A percentile compares a stretch with the other conserved stretches of the same genome.
phyloP scores from a whole-genome alignment of 2,888 invertebrate genomes.

The Plagodis dolabraria region DNA sequence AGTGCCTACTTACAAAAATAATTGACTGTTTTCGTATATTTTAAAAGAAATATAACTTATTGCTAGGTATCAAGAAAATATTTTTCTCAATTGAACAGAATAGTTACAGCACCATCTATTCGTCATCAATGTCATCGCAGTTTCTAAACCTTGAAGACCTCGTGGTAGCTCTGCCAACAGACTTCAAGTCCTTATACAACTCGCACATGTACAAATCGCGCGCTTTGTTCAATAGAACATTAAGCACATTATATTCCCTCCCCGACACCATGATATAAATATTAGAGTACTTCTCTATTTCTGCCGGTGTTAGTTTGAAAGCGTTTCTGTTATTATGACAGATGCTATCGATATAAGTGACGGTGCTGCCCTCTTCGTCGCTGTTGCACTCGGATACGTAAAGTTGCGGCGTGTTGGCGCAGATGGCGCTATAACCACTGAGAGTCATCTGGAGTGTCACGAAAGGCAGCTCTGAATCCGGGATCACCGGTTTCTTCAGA shows the following conservation, averaged over 20 bases:
- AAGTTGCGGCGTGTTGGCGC: conserved; percentile 30
- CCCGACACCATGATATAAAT: conserved; percentile 48
- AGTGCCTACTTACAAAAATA: too few species aligned
- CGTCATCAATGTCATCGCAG: too few species aligned
- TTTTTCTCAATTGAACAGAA: background rate
- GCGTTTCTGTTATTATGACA: conserved; percentile 21
- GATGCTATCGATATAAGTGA: conserved; percentile 36
- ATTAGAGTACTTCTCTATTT: conserved; percentile 57
- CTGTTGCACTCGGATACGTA: conserved; percentile 2
- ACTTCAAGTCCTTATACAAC: conserved; percentile 52
- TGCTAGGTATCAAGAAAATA: background rate
- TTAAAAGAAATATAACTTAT: too few species aligned
- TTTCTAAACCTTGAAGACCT: conserved; percentile 7
- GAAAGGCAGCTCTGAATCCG: conserved; percentile 39
- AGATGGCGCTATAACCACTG: conserved; percentile 49
- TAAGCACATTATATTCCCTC: conserved; percentile 53
- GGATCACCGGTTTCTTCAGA: conserved; percentile 50
- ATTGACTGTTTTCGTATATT: too few species aligned
- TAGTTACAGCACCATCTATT: background rate
- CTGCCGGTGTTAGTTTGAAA: conserved; percentile 48
- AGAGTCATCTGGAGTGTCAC: conserved; percentile 41
- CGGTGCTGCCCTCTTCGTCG: conserved; percentile 51
- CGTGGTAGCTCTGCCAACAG: conserved; percentile 56
- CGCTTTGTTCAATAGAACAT: conserved; percentile 56
- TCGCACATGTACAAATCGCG: conserved; percentile 59